Evolutionary conservation across 1,140 invertebrate species (phyloP).

Genomic region (fruit fly (Drosophila melanogaster)): DNA sequence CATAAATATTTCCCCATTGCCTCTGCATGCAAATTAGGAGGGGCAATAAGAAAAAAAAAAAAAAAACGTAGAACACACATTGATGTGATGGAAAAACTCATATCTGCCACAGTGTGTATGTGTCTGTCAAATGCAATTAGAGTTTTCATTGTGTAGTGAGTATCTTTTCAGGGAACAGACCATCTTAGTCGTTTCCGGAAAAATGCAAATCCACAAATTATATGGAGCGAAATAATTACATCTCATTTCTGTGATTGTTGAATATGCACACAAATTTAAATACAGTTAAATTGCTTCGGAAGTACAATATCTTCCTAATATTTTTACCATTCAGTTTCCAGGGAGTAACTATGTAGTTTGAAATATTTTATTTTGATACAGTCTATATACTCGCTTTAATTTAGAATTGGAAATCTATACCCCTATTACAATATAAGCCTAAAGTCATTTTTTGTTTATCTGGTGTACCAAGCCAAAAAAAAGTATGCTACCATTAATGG

Average conservation of each 20-base stretch:
- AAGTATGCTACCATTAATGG: slow-evolving; percentile 38
- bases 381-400: too few relatives aligned
- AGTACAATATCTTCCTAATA: too few relatives aligned
- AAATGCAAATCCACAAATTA: background rate
- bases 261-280: background rate
- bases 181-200: background rate
- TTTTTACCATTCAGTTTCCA: too few relatives aligned
- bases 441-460: background rate
- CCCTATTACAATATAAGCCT: background rate
- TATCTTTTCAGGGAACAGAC: background rate
- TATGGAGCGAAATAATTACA: too few relatives aligned
- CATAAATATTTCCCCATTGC: slow-evolving; percentile 77
- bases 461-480: slow-evolving; percentile 25
- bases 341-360: too few relatives aligned
- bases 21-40: slow-evolving; percentile 70
- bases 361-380: too few relatives aligned
- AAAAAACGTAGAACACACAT: slow-evolving; percentile 8
- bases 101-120: background rate
- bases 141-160: slow-evolving; percentile 36
- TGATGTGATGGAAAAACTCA: slow-evolving; percentile 17
- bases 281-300: too few relatives aligned
- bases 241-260: too few relatives aligned
- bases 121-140: slow-evolving; percentile 34
- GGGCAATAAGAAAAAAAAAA: slow-evolving; percentile 3
- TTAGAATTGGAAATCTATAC: background rate